Conservation (phyloP, 2,888 invertebrate genomes). For the Slavum lentiscoides region DNA sequence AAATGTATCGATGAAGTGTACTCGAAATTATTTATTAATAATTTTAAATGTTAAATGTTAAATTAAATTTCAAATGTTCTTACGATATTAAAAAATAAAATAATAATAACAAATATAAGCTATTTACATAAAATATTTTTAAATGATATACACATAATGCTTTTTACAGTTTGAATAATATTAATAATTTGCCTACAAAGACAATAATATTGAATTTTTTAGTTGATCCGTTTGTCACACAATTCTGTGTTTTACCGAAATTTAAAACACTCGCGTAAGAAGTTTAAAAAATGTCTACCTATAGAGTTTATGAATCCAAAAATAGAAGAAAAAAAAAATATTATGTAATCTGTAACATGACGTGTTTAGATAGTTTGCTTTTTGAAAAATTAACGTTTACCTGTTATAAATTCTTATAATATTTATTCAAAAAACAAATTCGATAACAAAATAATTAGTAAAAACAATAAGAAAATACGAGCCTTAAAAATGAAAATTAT, state of each 20-base stretch:
- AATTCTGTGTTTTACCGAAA: background rate
- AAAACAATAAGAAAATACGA: too few relatives aligned
- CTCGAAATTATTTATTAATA: background rate
- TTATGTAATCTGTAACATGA: too few relatives aligned
- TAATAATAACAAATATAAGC: background rate
- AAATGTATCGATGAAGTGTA: too few relatives aligned
- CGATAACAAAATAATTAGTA: slow-evolving; percentile 8
- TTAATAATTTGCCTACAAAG: background rate
- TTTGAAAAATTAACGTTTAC: background rate
- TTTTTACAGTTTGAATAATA: background rate
- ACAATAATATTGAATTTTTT: background rate
- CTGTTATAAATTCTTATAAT: background rate
- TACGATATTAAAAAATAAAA: background rate
- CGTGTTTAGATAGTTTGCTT: too few relatives aligned
- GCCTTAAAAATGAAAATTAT: background rate
- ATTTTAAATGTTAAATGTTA: background rate
- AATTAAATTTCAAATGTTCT: too few relatives aligned
- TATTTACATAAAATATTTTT: background rate
- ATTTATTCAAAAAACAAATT: slow-evolving; percentile 37
- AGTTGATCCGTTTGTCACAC: background rate
- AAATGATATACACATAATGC: slow-evolving; percentile 1
- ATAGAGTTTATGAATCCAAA: too few relatives aligned
- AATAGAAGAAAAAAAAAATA: too few relatives aligned
- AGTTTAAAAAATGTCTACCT: too few relatives aligned
- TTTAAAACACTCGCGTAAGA: too few relatives aligned